Conservation (phyloP, 1,140 invertebrate genomes). For the Drosophila nebulosa region DNA sequence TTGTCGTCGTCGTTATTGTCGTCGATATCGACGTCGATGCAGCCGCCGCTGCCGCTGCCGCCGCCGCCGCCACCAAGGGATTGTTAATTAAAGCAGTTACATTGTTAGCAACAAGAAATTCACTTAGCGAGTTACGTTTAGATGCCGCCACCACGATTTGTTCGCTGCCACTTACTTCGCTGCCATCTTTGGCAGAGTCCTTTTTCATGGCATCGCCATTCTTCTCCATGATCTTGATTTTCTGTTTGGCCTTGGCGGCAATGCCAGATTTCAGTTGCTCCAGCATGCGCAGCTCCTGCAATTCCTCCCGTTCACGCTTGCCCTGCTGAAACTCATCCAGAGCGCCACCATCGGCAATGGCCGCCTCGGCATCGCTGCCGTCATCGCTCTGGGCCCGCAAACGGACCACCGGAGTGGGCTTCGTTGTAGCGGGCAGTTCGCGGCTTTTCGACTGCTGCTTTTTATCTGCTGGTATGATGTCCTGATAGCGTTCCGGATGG, state of each 20-base stretch:
- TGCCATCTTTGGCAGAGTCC: slow-evolving; percentile 37
- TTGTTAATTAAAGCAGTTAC: slow-evolving; percentile 70
- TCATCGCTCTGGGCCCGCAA: slow-evolving; percentile 85
- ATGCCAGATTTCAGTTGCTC: slow-evolving; percentile 84
- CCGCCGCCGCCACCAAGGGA: slow-evolving; percentile 31
- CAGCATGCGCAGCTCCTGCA: slow-evolving; percentile 84
- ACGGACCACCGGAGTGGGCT: slow-evolving; percentile 83
- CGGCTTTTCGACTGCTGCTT: slow-evolving; percentile 34
- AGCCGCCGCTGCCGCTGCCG: slow-evolving; percentile 1
- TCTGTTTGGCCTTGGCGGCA: slow-evolving; percentile 85
- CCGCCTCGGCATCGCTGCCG: slow-evolving; percentile 81
- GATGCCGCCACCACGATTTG: slow-evolving; percentile 24
- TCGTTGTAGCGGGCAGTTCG: slow-evolving; percentile 23
- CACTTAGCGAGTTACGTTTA: slow-evolving; percentile 79
- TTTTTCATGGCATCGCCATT: slow-evolving; percentile 72
- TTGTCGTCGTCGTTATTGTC: not conserved
- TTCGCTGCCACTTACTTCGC: slow-evolving; percentile 69
- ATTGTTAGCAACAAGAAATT: slow-evolving; percentile 80
- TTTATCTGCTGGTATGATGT: slow-evolving; percentile 82
- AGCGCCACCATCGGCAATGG: slow-evolving; percentile 27
- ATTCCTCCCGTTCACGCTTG: slow-evolving; percentile 54
- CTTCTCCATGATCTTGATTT: slow-evolving; percentile 82
- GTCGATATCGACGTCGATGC: not conserved
- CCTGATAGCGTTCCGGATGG: slow-evolving; percentile 85
- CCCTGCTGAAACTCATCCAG: slow-evolving; percentile 81